phyloP scores from a whole-genome alignment of 2,888 invertebrate genomes.

The Cartodere bifasciata region DNA sequence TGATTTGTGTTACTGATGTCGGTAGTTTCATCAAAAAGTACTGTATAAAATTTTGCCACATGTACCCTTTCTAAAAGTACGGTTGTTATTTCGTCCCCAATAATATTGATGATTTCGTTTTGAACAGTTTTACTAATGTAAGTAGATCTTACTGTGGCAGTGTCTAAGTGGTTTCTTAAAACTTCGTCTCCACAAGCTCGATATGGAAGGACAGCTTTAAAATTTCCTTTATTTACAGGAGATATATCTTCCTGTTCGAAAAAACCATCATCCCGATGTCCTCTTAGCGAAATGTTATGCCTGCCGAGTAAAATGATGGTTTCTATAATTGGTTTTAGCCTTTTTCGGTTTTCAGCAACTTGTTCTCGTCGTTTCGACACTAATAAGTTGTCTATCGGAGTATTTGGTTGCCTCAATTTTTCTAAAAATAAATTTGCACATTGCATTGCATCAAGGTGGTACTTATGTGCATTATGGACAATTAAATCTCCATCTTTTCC shows the following conservation, averaged over 20 bases:
- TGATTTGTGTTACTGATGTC: conserved; percentile 18
- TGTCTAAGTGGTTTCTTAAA: conserved; percentile 18
- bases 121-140: conserved; percentile 20
- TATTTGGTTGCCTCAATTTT: conserved; percentile 6
- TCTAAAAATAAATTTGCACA: no score
- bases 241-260: conserved; percentile 4
- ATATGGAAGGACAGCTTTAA: conserved; percentile 17
- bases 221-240: conserved; percentile 7
- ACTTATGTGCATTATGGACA: conserved; percentile 10
- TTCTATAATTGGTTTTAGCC: conserved; percentile 9
- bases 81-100: no score
- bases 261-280: conserved; percentile 17
- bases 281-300: conserved; percentile 19
- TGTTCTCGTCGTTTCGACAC: conserved; percentile 9
- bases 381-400: conserved; percentile 11
- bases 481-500: conserved; percentile 15
- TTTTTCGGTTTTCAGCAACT: conserved; percentile 14
- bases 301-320: conserved; percentile 13
- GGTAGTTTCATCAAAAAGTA: no score
- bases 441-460: conserved; percentile 13
- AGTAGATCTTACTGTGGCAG: conserved; percentile 14
- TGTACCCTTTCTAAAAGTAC: no score
- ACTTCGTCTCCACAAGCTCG: conserved; percentile 17
- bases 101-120: conserved; percentile 22
- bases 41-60: no score